Evolutionary conservation across 2,888 invertebrate genomes (phyloP).

Genomic region (Megamerina dolium): DNA sequence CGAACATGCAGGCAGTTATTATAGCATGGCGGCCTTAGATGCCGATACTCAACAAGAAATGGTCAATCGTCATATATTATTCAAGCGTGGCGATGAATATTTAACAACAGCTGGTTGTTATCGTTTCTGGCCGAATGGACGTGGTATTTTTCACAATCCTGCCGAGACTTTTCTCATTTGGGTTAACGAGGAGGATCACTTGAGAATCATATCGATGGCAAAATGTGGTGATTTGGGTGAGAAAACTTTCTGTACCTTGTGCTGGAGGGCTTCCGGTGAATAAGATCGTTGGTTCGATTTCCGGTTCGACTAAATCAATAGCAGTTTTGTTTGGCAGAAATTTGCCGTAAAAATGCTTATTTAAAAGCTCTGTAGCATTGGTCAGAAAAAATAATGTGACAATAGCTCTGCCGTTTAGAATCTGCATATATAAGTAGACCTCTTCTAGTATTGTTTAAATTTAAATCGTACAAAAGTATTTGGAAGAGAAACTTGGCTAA

Average conservation of each 20-base stretch:
- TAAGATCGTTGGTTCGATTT: too few species aligned
- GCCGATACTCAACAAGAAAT: constrained; percentile 56
- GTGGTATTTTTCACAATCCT: constrained; percentile 52
- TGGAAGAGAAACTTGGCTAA: too few species aligned
- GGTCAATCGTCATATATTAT: constrained; percentile 59
- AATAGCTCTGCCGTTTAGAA: too few species aligned
- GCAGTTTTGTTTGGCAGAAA: constrained; percentile 7
- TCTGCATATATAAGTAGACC: too few species aligned
- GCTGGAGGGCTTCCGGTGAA: too few species aligned
- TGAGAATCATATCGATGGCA: constrained; percentile 65
- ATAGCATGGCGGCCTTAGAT: constrained; percentile 55
- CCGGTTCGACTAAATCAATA: too few species aligned
- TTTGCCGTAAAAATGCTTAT: too few species aligned
- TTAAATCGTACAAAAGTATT: too few species aligned
- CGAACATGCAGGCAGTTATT: constrained; percentile 57
- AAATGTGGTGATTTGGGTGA: constrained; percentile 55
- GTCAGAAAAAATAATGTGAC: too few species aligned
- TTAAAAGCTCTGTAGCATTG: too few species aligned
- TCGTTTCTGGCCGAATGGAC: constrained; percentile 64
- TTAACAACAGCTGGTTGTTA: constrained; percentile 56
- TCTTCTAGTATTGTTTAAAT: too few species aligned
- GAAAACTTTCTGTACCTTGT: too few species aligned
- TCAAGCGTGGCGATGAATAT: constrained; percentile 58
- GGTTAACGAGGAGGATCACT: constrained; percentile 67
- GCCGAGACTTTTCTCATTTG: constrained; percentile 62